Percentiles rank a stretch among this genome's conserved stretches.
These are phyloP conservation scores for Brachionichthys hirsutus DNA, from an alignment of 2,113 vertebrate genomes.

Conservation along the genomic window DNA sequence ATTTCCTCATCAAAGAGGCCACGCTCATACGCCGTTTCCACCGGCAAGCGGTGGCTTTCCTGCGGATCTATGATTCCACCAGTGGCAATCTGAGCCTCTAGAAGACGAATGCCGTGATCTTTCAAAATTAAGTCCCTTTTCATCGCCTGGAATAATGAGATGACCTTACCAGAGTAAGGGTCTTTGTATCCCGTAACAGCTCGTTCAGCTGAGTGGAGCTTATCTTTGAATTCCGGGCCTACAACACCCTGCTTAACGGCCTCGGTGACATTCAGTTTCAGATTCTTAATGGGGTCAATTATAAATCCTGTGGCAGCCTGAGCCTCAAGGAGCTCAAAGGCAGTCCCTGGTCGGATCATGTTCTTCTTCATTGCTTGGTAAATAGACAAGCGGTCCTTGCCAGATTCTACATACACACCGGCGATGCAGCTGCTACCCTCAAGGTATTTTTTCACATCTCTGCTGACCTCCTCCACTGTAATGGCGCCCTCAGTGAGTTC, in stretches of 20 bases:
- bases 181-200: slow-evolving; percentile 84
- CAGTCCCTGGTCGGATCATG: slow-evolving; percentile 93
- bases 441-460: slow-evolving; percentile 87
- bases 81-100: slow-evolving; percentile 90
- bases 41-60: slow-evolving; percentile 91
- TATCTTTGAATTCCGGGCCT: slow-evolving; percentile 80
- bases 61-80: slow-evolving; percentile 96
- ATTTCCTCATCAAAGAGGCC: slow-evolving; percentile 97
- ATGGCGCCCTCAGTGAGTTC: slow-evolving; percentile 85
- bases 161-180: slow-evolving; percentile 82
- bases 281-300: slow-evolving; percentile 93
- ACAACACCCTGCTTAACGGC: slow-evolving; percentile 89
- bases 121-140: slow-evolving; percentile 82
- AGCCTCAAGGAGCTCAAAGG: slow-evolving; percentile 94
- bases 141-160: slow-evolving; percentile 92
- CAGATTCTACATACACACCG: slow-evolving; percentile 89
- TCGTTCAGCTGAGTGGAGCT: slow-evolving; percentile 83
- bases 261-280: slow-evolving; percentile 90
- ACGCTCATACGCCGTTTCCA: slow-evolving; percentile 91
- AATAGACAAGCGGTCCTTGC: slow-evolving; percentile 90
- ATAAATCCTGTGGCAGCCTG: slow-evolving; percentile 95
- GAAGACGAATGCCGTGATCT: slow-evolving; percentile 85
- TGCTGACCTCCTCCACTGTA: slow-evolving; percentile 90
- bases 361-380: slow-evolving; percentile 99
- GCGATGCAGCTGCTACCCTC: slow-evolving; percentile 95